Base-by-base conservation (phyloP, 2,113 vertebrate species). In the Cisticola juncidis region DNA sequence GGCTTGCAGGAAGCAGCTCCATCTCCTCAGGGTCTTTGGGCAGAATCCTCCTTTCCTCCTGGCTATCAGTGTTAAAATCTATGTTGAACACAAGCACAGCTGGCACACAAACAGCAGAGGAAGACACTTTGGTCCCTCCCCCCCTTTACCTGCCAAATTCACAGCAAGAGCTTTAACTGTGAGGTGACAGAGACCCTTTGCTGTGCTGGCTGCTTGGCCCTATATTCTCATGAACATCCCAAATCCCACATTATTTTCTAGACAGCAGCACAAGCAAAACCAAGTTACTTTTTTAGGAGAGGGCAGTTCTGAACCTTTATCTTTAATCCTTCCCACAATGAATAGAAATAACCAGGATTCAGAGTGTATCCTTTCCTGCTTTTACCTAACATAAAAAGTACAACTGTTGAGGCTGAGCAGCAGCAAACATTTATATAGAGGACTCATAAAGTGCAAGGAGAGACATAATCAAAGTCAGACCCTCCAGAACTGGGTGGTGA, bases 61-160 rank as follows among this genome's bases (percentile, higher is more conserved):
- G 51, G 48, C 24, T 9, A 9, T 47, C 56, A 33, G 0, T 20
- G 16, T 54, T 54, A 35, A 78, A 86, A 62, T 13, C 38, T 40
- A 0, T 3, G 10, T 45, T 48, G 73, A 87, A 79, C 12, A 73
- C 35, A 83, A 77, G 29, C 36, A 64, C 53, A 51, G 12, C 0
- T 73, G 26, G 48, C 40, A 48, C 31, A 83, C 33, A 57, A 64
- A n/a, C 12, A 88, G 15, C 23, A 84, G 50, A 62, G 54, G 28
- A 0, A 0, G 2, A 12, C 0, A 23, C 81, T 82, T 58, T 72
- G 56, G 29, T 42, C 40, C 53, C 26, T 82, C 6, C 5, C 14
- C 13, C 28, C 6, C 42, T 78, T 78, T 53, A 36, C 19, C 31
- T 90, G 57, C 57, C 31, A 69, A 40, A 68, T 68, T 50, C 40